phyloP scores from a whole-genome alignment of 1,140 invertebrate species.

The Neotoxoptera formosana region DNA sequence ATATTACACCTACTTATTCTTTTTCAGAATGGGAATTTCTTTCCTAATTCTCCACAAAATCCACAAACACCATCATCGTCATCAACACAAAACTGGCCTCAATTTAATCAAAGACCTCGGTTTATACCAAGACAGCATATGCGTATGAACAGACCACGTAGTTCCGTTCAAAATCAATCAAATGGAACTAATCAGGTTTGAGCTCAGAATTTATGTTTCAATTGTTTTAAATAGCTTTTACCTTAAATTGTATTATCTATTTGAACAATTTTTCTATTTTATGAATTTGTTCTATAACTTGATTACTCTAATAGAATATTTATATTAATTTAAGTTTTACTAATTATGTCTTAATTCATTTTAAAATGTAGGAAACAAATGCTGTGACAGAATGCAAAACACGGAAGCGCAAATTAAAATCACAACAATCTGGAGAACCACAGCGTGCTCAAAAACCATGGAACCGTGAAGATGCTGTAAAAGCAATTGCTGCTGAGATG shows the following conservation, averaged over 20 bases:
- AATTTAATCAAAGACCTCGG: conserved; percentile 47
- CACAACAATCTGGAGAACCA: conserved; percentile 52
- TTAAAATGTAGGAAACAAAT: conserved; percentile 22
- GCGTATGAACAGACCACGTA: conserved; percentile 51
- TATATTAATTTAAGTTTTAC: background rate
- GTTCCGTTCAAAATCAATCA: conserved; percentile 53
- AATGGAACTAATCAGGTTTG: conserved; percentile 48
- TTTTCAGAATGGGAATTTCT: conserved; percentile 47
- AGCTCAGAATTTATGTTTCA: background rate
- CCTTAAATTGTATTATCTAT: background rate
- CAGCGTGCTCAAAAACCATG: conserved; percentile 57
- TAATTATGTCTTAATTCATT: background rate
- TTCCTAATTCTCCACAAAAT: conserved; percentile 42
- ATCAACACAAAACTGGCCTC: conserved; percentile 41
- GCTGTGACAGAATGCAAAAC: conserved; percentile 41
- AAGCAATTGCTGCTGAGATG: conserved; percentile 55
- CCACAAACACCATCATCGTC: conserved; percentile 38
- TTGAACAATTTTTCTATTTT: background rate
- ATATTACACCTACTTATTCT: background rate
- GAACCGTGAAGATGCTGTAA: conserved; percentile 58
- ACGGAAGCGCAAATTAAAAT: conserved; percentile 54
- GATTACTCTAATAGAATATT: background rate
- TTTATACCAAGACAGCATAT: conserved; percentile 49
- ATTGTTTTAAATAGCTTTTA: background rate
- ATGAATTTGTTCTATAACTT: background rate